Evolutionary conservation across 2,113 vertebrate genomes (phyloP), one percentile per base, ranked within the genome.

Genomic region (Caranx ignobilis): DNA sequence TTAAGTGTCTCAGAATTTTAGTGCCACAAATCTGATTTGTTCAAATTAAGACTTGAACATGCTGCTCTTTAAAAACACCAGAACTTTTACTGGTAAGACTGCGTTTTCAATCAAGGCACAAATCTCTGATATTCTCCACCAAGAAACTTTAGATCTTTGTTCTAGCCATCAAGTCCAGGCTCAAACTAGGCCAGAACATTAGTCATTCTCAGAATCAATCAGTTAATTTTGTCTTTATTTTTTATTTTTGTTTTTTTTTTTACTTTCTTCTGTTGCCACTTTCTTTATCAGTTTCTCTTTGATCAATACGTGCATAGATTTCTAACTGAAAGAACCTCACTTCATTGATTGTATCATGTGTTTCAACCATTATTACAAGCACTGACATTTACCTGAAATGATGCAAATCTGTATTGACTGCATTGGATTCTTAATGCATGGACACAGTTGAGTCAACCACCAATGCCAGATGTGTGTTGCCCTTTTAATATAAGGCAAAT

Each of bases 181-280:
- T 60, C 54, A 80, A 73, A 73, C 21, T 26, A 54, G 21, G 59
- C 56, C 66, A 72, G 63, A 52, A 11, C 64, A 74, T 75, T 76
- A 54, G 12, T 71, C 71, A 72, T 66, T 69, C 45, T 1, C 16
- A 71, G 39, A 61, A 72, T 61, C 35, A 61, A 70, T 65, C 19
- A 71, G 26, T 54, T 41, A 56, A 32, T 57, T 12, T 66, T 71
- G 26, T 13, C 11, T 16, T 6, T 56, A 56, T 52, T 71, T n/a
- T 13, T 13, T 16, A 4, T 56, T 61, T 52, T 32, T 41, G 10
- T 11, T 35, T 12, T 55, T 61, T 52, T 34, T 43, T 11, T 18
- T 35, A 10, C 47, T 61, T 52, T 34, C 34, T 19, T 3, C 37
- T 54, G 26, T 63, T 68, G 43, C 37, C 57, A 73, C 43, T 73